A percentile compares a stretch with the other conserved stretches of the same genome.
These are phyloP conservation scores for Chelonia mydas DNA, from an alignment of 2,797 vertebrate genomes.

Conservation along the genomic window DNA sequence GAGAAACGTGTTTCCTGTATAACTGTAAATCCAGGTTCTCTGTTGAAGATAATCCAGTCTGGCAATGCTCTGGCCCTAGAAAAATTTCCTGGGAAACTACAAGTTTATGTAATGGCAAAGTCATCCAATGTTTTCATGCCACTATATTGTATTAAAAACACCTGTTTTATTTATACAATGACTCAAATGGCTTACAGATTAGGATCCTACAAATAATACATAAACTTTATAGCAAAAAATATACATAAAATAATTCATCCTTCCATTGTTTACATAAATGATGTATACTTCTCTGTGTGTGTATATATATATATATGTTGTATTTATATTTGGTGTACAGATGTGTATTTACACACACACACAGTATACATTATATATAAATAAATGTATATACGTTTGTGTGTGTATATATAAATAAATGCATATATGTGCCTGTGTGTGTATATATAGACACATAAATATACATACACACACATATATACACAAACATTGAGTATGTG, in stretches of 20 bases:
- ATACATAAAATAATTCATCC: constrained; percentile 85
- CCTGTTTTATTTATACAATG: constrained; percentile 80
- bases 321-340: constrained; percentile 64
- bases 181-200: constrained; percentile 75
- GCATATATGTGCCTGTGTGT: constrained; percentile 15
- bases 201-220: constrained; percentile 81
- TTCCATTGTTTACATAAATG: constrained; percentile 82
- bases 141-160: constrained; percentile 81
- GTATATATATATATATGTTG: constrained; percentile 72
- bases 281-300: constrained; percentile 75
- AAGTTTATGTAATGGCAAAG: constrained; percentile 55
- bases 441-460: not conserved
- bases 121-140: constrained; percentile 68
- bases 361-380: not conserved
- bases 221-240: constrained; percentile 86
- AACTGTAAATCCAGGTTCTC: constrained; percentile 67
- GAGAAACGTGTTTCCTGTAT: constrained; percentile 67
- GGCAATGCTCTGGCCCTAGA: constrained; percentile 48
- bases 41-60: constrained; percentile 74
- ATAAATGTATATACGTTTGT: not conserved
- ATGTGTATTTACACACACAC: constrained; percentile 37
- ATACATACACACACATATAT: constrained; percentile 63
- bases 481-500: constrained; percentile 42
- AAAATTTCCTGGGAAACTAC: constrained; percentile 65
- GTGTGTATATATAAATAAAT: constrained; percentile 32